phyloP scores from a whole-genome alignment of 1,140 invertebrate species.

The Ectropis grisescens region DNA sequence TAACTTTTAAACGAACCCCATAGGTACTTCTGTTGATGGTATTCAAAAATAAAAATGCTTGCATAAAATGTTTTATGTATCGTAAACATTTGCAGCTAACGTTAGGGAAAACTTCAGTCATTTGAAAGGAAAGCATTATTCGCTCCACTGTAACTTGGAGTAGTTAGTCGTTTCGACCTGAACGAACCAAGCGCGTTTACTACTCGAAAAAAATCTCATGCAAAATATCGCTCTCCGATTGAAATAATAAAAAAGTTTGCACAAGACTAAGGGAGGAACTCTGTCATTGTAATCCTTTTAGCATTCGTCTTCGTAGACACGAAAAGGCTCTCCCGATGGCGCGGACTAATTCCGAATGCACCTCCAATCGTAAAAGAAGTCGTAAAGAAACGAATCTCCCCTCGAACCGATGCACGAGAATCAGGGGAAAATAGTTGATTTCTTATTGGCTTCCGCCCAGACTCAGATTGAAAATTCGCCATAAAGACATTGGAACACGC shows the following conservation, averaged over 20 bases:
- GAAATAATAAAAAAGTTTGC: too few relatives aligned
- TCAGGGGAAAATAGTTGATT: slow-evolving; percentile 67
- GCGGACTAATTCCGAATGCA: slow-evolving; percentile 65
- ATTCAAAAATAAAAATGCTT: too few relatives aligned
- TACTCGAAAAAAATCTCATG: too few relatives aligned
- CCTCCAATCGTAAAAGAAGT: slow-evolving; percentile 68
- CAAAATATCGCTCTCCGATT: too few relatives aligned
- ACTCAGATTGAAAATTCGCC: slow-evolving; percentile 67
- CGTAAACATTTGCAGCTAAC: slow-evolving; percentile 13
- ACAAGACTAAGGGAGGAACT: slow-evolving; percentile 16
- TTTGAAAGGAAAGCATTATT: slow-evolving; percentile 19
- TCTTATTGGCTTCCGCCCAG: slow-evolving; percentile 66
- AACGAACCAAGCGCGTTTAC: not conserved
- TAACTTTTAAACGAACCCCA: too few relatives aligned
- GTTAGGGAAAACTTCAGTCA: slow-evolving; percentile 19
- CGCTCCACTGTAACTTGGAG: too few relatives aligned
- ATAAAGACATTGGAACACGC: slow-evolving; percentile 68
- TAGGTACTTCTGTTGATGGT: too few relatives aligned
- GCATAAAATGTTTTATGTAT: slow-evolving; percentile 10
- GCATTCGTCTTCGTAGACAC: slow-evolving; percentile 57
- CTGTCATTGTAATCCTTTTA: slow-evolving; percentile 64
- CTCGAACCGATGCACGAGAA: slow-evolving; percentile 55
- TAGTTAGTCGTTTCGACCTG: slow-evolving; percentile 1
- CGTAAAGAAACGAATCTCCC: slow-evolving; percentile 60
- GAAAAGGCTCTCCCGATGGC: slow-evolving; percentile 56